phyloP scores from a whole-genome alignment of 2,888 invertebrate species.

The Nomada lathburiana region DNA sequence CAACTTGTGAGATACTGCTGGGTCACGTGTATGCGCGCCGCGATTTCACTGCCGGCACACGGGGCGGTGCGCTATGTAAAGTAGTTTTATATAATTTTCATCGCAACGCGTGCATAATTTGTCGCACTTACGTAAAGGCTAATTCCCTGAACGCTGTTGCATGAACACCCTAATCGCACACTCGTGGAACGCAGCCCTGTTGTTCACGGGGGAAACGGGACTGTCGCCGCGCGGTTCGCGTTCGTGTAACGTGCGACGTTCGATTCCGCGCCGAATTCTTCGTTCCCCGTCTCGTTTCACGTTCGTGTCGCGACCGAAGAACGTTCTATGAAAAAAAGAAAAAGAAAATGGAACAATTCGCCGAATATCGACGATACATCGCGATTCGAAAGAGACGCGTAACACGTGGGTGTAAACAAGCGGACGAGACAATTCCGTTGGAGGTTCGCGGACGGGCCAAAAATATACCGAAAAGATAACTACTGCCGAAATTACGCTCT shows the following conservation, averaged over 20 bases:
- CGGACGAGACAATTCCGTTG: constrained; percentile 6
- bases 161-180: constrained; percentile 28
- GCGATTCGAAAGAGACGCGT: constrained; percentile 7
- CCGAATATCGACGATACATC: neutral
- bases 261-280: constrained; percentile 1
- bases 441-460: constrained; percentile 27
- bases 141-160: constrained; percentile 32
- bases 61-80: constrained; percentile 29
- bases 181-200: constrained; percentile 1
- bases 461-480: constrained; percentile 42
- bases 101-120: constrained; percentile 41
- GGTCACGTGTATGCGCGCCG: neutral
- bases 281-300: neutral
- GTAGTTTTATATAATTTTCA: constrained; percentile 48
- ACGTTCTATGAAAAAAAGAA: too few species aligned
- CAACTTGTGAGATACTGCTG: neutral
- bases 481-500: constrained; percentile 47
- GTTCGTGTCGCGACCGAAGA: too few species aligned
- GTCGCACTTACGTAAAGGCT: constrained; percentile 40
- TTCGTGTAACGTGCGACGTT: neutral
- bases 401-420: neutral
- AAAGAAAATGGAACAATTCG: too few species aligned
- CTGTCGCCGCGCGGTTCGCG: neutral
- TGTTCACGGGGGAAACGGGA: constrained; percentile 22
- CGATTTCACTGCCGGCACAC: neutral